Base-by-base conservation (phyloP, 2,113 vertebrate genomes). In the Glareola pratincola region DNA sequence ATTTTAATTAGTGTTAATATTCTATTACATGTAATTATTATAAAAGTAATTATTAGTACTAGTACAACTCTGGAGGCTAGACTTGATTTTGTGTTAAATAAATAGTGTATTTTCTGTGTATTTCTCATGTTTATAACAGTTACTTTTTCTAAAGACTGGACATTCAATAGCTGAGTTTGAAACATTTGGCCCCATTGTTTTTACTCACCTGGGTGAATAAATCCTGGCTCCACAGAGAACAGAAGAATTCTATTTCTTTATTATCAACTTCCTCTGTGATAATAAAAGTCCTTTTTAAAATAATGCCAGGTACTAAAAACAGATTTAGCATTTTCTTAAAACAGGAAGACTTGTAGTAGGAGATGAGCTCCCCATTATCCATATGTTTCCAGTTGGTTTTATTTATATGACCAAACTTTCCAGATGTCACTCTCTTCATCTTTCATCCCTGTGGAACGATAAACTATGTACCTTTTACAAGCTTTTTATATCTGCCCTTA, bases 371-470 rank as follows among this genome's bases (percentile, higher is more conserved):
- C 85, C 47, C n/a, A 78, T 97, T 96, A 95, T 74, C 72, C 93
- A 97, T 97, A 95, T 98, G 95, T 96, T 98, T 97, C 93, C 94
- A 98, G 94, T 88, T 93, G 79, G n/a, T 90, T 96, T 97, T 96
- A 91, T 51, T 94, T 74, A 83, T 67, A 92, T 84, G 85, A 91
- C 34, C 81, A 93, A 73, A 93, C 34, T 83, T 96, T 95, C 96
- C 96, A 98, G 97, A 98, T 97, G 95, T 94, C 53, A 13, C 8
- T 20, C 50, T 90, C 56, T 95, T 96, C 54, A 75, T 45, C 53
- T 81, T 56, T 92, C 72, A 27, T 96, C 88, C 85, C 94, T 37
- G 36, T n/a, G 84, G 84, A 93, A 93, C 4, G 1, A 93, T 85
- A 90, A 94, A 91, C 69, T 88, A 34, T 36, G 16, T 76, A 92